A percentile compares a stretch with the other conserved stretches of the same genome.
Conservation (phyloP, 2,113 vertebrate species). For the Microcebus tavaratra region DNA sequence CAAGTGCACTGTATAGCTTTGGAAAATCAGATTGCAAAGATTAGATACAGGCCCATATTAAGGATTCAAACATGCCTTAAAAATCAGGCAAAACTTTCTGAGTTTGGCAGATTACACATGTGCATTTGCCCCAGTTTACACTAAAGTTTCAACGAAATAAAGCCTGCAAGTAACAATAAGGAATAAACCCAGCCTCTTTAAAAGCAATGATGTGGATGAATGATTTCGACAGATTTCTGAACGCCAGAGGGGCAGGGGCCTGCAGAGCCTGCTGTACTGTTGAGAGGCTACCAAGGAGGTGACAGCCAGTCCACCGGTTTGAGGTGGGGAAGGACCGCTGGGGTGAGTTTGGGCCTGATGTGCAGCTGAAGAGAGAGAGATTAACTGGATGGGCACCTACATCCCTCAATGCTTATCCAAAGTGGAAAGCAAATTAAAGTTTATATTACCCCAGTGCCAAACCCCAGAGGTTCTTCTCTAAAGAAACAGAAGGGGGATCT, state of each 20-base stretch:
- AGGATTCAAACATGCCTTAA: too few species aligned
- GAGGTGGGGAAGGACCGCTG: background rate
- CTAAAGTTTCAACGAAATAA: background rate
- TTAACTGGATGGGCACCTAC: background rate
- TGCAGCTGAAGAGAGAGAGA: background rate
- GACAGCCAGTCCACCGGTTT: background rate
- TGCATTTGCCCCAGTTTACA: background rate
- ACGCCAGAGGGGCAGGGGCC: rapidly evolving
- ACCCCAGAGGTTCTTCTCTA: background rate
- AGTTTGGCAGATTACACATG: background rate
- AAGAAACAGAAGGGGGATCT: background rate
- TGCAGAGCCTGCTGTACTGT: rapidly evolving
- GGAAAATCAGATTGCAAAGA: background rate
- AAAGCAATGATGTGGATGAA: background rate
- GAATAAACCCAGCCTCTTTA: background rate
- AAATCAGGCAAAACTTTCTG: background rate
- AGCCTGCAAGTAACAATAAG: background rate
- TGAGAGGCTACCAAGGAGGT: background rate
- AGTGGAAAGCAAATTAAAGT: background rate
- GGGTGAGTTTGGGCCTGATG: background rate
- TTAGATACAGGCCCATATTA: background rate
- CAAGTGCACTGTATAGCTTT: rapidly evolving
- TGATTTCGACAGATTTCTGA: background rate
- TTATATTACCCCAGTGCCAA: background rate
- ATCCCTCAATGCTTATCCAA: background rate